phyloP scores from a whole-genome alignment of 2,797 vertebrate genomes.

The Diceros bicornis region DNA sequence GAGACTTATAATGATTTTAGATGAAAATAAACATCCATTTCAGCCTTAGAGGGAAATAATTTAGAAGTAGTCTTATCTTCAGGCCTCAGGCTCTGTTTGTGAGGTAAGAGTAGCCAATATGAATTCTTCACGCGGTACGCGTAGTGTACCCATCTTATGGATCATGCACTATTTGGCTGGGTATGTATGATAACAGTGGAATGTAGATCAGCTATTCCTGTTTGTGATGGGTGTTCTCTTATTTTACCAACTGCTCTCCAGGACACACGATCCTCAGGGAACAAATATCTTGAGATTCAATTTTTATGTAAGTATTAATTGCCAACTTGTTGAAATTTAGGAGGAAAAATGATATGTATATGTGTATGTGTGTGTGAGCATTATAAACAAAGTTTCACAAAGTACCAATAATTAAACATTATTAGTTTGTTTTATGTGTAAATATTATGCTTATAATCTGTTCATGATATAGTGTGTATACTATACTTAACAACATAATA shows the following conservation, averaged over 20 bases:
- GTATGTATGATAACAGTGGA: not conserved
- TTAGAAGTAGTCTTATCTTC: not conserved
- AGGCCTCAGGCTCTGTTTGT: not conserved
- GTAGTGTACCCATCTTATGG: not conserved
- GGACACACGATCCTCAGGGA: not conserved
- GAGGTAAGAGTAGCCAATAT: not conserved
- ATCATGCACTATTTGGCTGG: not conserved
- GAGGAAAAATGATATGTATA: not conserved
- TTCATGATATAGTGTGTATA: not conserved
- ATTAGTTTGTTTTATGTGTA: not conserved
- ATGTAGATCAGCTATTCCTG: not conserved
- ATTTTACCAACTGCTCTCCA: not conserved
- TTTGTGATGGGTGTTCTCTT: not conserved
- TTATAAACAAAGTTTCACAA: not conserved
- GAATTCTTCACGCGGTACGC: not conserved
- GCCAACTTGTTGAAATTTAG: not conserved
- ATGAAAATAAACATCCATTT: constrained; percentile 43
- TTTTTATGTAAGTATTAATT: constrained; percentile 50
- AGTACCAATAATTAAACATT: not conserved
- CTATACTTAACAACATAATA: not conserved
- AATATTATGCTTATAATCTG: not conserved
- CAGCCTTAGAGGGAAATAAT: not conserved
- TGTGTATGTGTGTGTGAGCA: not conserved
- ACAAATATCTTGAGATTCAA: not conserved
- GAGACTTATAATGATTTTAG: constrained; percentile 12